These are phyloP conservation scores for Zaprionus taronus DNA, from an alignment of 1,140 invertebrate species.

Conservation along the genomic window DNA sequence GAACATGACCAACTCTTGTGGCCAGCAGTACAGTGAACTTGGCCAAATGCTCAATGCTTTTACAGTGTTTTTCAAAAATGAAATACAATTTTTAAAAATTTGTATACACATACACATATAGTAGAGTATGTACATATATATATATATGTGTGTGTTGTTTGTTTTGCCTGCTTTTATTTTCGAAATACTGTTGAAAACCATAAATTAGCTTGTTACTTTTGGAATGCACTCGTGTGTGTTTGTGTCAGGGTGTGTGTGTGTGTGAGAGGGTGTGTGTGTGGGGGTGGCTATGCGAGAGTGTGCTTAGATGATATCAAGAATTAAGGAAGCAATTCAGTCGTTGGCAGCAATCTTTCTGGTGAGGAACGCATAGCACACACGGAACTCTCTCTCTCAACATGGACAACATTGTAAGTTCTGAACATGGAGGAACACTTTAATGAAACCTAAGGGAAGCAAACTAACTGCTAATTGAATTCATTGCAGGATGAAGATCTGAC, in stretches of 20 bases:
- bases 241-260: conserved; percentile 25
- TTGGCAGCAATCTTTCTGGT: conserved; percentile 72
- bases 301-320: conserved; percentile 46
- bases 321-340: conserved; percentile 71
- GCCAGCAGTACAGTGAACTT: conserved; percentile 63
- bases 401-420: conserved; percentile 60
- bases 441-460: too few species aligned
- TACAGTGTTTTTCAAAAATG: conserved; percentile 80
- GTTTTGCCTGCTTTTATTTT: conserved; percentile 71
- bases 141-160: conserved; percentile 50
- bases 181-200: conserved; percentile 77
- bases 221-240: conserved; percentile 59
- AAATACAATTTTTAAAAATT: conserved; percentile 49
- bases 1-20: conserved; percentile 47
- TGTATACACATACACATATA: neutral
- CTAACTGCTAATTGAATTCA: neutral
- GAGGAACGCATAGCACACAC: conserved; percentile 57
- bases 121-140: neutral
- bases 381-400: conserved; percentile 54
- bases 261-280: conserved; percentile 34
- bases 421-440: neutral
- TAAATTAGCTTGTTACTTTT: conserved; percentile 83
- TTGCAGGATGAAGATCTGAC: conserved; percentile 87
- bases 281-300: conserved; percentile 20
- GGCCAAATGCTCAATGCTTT: conserved; percentile 61